Conservation (phyloP, 2,888 invertebrate genomes). For the Euclidia mi region DNA sequence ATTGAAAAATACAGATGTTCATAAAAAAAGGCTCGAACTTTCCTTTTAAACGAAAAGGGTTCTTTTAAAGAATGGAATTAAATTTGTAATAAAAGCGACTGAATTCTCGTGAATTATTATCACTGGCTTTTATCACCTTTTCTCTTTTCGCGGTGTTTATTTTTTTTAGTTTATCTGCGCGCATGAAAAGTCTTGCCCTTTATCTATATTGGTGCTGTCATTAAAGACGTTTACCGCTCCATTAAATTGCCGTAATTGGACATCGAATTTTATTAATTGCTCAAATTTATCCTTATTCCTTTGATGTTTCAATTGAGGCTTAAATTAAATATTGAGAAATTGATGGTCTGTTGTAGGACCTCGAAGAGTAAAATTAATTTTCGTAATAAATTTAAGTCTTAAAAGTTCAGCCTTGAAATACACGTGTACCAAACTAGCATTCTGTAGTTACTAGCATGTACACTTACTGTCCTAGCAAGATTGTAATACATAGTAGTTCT, state of each 20-base stretch:
- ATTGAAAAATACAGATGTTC: conserved; percentile 51
- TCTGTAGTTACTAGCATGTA: too few species aligned
- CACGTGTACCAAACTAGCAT: too few species aligned
- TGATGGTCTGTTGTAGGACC: neutral
- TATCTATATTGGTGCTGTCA: conserved; percentile 31
- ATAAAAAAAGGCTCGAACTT: conserved; percentile 41
- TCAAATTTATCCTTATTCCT: conserved; percentile 27
- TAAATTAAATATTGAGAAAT: neutral
- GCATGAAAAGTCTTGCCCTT: conserved; percentile 27
- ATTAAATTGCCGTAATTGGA: conserved; percentile 37
- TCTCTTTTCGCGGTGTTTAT: conserved; percentile 36
- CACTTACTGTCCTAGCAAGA: too few species aligned
- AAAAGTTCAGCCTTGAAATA: too few species aligned
- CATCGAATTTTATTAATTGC: conserved; percentile 30
- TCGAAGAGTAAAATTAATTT: neutral
- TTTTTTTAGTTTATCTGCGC: conserved; percentile 41
- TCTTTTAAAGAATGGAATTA: conserved; percentile 43
- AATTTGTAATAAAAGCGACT: conserved; percentile 45
- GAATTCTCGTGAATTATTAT: conserved; percentile 44
- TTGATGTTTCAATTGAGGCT: conserved; percentile 22
- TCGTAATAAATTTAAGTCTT: too few species aligned
- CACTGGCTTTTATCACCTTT: conserved; percentile 46
- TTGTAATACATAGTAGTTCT: too few species aligned
- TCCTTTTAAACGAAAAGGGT: conserved; percentile 34
- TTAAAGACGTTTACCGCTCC: conserved; percentile 26